Base-by-base conservation (phyloP, 2,888 invertebrate species). In the Xylota segnis region DNA sequence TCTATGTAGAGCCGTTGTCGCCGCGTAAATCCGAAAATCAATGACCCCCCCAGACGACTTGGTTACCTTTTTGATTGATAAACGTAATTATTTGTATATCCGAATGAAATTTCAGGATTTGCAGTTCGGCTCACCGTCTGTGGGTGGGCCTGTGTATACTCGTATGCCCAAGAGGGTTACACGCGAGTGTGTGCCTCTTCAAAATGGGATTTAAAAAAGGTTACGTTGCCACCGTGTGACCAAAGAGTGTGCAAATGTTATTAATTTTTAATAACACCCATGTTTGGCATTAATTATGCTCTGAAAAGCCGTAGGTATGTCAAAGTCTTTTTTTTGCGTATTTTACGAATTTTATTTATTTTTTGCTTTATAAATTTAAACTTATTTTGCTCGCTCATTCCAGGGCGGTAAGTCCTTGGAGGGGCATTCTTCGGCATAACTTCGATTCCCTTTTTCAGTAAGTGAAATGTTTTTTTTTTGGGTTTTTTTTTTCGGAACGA, bases 11-110 rank as follows among this genome's bases (percentile, higher is more conserved):
- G 45, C n/a, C 18, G 12, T 18, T 43, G 59, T 58, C 14, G 10
- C 27, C 52, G 18, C 12, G 14, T 32, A 43, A 40, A 43, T 12
- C 5, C 18, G 16, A 72, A 59, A 27, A 61, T 61, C 37, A 16
- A 43, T n/a, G 50, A 12, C 40, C 37, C 14, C 6, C 7, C 50
- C 68, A 77, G 37, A 10, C 37, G 5, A 37, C 32, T 61, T 52
- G 59, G 34, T 61, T 61, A 52, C 61, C 77, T 43, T 68, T 76
- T 54, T 54, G 77, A 70, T 77, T 68, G 59, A 77, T 70, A 52
- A 70, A 7, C 54, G 68, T 61, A 70, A 61, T 77, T 70, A 61
- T 77, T 70, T 77, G 68, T 54, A 23, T 61, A 70, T 23, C 43
- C 32, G 32, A 68, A 40, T 61, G 68, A 14, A 40, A 52, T 23